Conservation (phyloP, 2,797 vertebrate species). For the Sebastes kiyomatsui region DNA sequence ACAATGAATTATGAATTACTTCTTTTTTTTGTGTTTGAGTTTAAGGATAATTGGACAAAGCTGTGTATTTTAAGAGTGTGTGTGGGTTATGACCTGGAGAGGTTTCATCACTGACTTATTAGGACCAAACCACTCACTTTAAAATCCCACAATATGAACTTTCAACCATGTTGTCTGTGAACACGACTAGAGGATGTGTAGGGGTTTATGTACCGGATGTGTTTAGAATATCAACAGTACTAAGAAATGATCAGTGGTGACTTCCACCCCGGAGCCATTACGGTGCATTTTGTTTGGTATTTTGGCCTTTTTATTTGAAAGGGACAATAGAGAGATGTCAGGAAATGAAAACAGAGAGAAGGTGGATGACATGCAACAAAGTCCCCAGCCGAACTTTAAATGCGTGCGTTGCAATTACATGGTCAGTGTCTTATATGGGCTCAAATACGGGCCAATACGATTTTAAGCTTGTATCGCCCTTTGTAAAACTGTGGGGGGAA, state of each 20-base stretch:
- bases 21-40: not conserved
- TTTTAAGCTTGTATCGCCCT: not conserved
- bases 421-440: not conserved
- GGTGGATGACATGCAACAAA: not conserved
- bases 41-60: not conserved
- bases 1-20: not conserved
- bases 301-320: not conserved
- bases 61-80: not conserved
- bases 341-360: not conserved
- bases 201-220: not conserved
- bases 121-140: slow-evolving; percentile 32
- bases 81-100: not conserved
- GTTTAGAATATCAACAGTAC: not conserved
- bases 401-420: not conserved
- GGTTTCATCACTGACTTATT: not conserved
- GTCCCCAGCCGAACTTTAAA: not conserved
- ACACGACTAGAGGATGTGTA: not conserved
- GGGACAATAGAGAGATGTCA: not conserved
- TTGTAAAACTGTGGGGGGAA: not conserved
- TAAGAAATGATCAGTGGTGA: not conserved
- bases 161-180: slow-evolving; percentile 18
- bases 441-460: not conserved
- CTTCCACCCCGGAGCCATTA: not conserved
- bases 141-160: slow-evolving; percentile 44
- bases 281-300: not conserved